Evolutionary conservation across 1,140 invertebrate genomes (phyloP).

Genomic region (Caerostris extrusa): DNA sequence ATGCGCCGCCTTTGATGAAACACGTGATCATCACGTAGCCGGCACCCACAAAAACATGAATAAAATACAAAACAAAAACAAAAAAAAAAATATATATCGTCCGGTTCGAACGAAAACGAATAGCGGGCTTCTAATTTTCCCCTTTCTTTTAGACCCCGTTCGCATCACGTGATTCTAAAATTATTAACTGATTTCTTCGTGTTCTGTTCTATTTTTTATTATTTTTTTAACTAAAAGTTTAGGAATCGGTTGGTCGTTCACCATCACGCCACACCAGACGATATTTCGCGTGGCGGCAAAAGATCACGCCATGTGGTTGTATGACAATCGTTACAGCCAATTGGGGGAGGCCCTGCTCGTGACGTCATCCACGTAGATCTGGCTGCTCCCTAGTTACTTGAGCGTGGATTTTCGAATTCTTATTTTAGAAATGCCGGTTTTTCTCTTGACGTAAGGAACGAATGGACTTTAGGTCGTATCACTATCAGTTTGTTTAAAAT

Average conservation of each 20-base stretch:
- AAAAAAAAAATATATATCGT: background rate
- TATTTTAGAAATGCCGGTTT: constrained; percentile 66
- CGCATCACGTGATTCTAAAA: background rate
- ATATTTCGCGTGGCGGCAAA: constrained; percentile 52
- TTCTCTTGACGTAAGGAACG: background rate
- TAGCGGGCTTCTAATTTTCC: no score
- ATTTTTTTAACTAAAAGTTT: background rate
- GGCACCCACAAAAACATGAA: background rate
- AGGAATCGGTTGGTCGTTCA: background rate
- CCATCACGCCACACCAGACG: constrained; percentile 68
- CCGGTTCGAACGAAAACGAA: background rate
- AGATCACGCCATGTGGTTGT: constrained; percentile 72
- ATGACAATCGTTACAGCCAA: constrained; percentile 58
- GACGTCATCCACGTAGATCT: constrained; percentile 44
- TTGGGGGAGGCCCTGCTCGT: background rate
- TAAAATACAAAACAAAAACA: background rate
- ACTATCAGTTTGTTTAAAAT: background rate
- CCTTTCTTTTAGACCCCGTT: background rate
- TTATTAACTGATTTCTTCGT: background rate
- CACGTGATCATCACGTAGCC: constrained; percentile 22
- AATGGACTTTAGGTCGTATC: background rate
- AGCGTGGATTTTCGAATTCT: constrained; percentile 61
- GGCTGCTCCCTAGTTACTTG: background rate
- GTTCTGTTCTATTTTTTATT: constrained; percentile 16
- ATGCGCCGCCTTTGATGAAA: background rate